phyloP scores from a whole-genome alignment of 2,113 vertebrate species.

The Atrichornis clamosus region DNA sequence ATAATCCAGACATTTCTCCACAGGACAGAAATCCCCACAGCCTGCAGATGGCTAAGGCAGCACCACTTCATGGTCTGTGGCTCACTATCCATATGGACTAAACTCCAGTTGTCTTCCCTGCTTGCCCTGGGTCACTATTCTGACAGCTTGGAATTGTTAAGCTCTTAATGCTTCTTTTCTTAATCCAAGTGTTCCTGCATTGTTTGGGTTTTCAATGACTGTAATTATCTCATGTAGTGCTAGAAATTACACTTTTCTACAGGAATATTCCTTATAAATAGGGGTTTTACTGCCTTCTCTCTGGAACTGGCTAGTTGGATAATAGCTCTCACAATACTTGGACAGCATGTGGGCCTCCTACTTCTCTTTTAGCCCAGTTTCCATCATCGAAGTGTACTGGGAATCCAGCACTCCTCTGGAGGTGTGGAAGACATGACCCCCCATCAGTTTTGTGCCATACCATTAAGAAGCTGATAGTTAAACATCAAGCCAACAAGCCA shows the following conservation, averaged over 20 bases:
- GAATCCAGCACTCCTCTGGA: neutral
- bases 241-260: neutral
- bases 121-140: neutral
- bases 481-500: neutral
- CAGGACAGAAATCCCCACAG: neutral
- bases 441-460: neutral
- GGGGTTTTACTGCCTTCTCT: neutral
- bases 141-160: neutral
- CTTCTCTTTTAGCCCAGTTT: neutral
- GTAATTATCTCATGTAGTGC: neutral
- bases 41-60: neutral
- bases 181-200: neutral
- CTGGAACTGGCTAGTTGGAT: neutral
- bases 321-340: neutral
- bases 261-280: neutral
- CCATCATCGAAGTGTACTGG: neutral
- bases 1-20: neutral
- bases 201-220: neutral
- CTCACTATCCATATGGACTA: rapidly evolving
- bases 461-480: neutral
- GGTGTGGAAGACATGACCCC: rapidly evolving
- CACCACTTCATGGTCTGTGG: neutral
- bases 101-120: rapidly evolving
- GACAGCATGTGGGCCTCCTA: neutral
- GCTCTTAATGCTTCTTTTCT: neutral